phyloP scores from a whole-genome alignment of 2,797 vertebrate species.

The Hippoglossus hippoglossus region DNA sequence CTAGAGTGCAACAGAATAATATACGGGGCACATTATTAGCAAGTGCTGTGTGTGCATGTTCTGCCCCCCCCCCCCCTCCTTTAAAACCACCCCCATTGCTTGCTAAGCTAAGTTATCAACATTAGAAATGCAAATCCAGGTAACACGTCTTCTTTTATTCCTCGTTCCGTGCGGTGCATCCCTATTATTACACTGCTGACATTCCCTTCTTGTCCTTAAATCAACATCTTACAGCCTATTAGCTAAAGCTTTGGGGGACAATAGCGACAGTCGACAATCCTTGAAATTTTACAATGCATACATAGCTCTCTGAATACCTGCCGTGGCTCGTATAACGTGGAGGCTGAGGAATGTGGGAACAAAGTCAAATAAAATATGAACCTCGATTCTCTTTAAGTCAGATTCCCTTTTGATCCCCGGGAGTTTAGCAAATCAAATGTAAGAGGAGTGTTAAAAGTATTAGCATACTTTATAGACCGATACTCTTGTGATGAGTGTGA shows the following conservation, averaged over 20 bases:
- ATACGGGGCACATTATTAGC: conserved; percentile 22
- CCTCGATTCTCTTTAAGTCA: neutral
- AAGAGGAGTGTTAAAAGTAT: conserved; percentile 22
- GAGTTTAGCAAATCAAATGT: conserved; percentile 11
- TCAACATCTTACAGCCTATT: conserved; percentile 79
- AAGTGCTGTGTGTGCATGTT: conserved; percentile 39
- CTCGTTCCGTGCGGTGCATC: conserved; percentile 45
- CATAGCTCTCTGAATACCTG: conserved; percentile 31
- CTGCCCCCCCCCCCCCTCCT: neutral
- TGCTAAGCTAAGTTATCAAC: conserved; percentile 59
- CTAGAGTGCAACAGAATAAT: conserved; percentile 31
- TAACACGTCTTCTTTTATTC: conserved; percentile 66
- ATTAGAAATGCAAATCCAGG: conserved; percentile 79
- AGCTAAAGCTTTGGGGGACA: conserved; percentile 70
- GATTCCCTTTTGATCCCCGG: conserved; percentile 49
- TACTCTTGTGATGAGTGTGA: conserved; percentile 18
- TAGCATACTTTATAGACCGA: conserved; percentile 43
- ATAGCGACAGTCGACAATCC: conserved; percentile 50
- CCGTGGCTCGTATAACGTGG: neutral
- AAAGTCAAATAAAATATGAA: conserved; percentile 47
- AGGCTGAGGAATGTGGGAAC: conserved; percentile 8
- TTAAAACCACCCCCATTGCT: conserved; percentile 25
- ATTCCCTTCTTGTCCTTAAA: conserved; percentile 66
- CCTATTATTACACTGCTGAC: conserved; percentile 64
- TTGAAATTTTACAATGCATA: conserved; percentile 46